Base-by-base conservation (phyloP, 1,140 invertebrate species). In the Scaptomyza montana region DNA sequence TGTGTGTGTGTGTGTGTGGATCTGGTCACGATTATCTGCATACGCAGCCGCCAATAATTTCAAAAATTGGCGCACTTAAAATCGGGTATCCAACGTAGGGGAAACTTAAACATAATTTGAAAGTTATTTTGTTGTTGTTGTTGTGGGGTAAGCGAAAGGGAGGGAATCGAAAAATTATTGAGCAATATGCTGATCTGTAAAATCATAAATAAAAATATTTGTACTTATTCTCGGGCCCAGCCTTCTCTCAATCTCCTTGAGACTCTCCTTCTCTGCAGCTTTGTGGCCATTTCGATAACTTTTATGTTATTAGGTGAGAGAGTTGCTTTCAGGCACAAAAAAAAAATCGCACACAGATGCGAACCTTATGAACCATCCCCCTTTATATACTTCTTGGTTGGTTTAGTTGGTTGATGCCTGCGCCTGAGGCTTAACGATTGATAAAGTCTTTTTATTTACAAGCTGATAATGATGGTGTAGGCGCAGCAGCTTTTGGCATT, bases 131-230 rank as follows among this genome's bases (percentile, higher is more conserved):
- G 70, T 81, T 70, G 33, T 36, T 9, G 33, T 36, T 36, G 33
- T 36, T 36, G 33, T 8, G 7, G 8, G 2, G 33, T 7, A 9
- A 36, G 33, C 21, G 33, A 36, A 3, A 36, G 61, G 46, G 5
- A 36, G 10, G 21, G 56, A 43, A 9, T 21, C 46, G 46, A 74
- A 76, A 87, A 87, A 89, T 87, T 87, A 87, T 87, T 89, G 84
- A 87, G 84, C 84, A 89, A 87, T 87, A 87, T 87, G 84, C 84
- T 87, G 84, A 87, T 87, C 84, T 87, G 84, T 87, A 87, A 87
- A 87, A 87, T 89, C 84, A 87, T 87, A 87, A 87, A 87, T 87
- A 87, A 89, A 87, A 87, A 87, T 87, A 87, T 87, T 87, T 87
- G 84, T 79, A 85, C 80, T 82, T 89, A 82, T 70, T 41, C 25